These are phyloP conservation scores for Miniopterus natalensis DNA, from an alignment of 2,113 vertebrate species.

Conservation along the genomic window DNA sequence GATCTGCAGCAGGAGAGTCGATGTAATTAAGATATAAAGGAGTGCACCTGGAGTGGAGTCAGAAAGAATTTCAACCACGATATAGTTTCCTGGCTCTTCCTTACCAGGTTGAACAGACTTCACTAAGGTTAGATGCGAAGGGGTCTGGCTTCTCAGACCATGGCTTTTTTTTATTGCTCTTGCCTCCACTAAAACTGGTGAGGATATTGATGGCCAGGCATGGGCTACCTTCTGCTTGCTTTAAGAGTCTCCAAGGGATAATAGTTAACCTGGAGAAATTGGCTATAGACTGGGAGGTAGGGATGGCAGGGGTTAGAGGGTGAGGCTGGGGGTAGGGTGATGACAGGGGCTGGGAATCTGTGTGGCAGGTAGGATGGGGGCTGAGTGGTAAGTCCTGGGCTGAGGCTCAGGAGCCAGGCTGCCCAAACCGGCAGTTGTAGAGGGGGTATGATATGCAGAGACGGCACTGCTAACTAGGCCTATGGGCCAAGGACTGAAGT, in stretches of 20 bases:
- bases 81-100: slow-evolving; percentile 48
- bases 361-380: neutral
- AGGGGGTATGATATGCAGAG: neutral
- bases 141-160: slow-evolving; percentile 20
- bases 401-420: neutral
- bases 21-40: slow-evolving; percentile 78
- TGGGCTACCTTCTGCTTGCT: neutral
- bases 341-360: neutral
- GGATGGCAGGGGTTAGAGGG: neutral
- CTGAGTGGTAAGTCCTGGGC: slow-evolving; percentile 37
- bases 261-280: neutral
- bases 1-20: slow-evolving; percentile 71
- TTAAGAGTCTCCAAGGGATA: slow-evolving; percentile 29
- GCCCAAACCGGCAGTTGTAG: neutral
- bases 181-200: neutral
- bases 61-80: slow-evolving; percentile 54
- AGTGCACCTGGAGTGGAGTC: slow-evolving; percentile 71
- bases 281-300: neutral
- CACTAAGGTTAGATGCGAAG: neutral
- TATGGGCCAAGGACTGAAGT: slow-evolving; percentile 57
- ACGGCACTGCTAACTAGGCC: neutral
- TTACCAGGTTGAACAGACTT: neutral
- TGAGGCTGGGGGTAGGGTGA: neutral
- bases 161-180: neutral
- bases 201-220: neutral